These are phyloP conservation scores for Neuroterus valhalla DNA, from an alignment of 1,140 invertebrate genomes.

Conservation along the genomic window DNA sequence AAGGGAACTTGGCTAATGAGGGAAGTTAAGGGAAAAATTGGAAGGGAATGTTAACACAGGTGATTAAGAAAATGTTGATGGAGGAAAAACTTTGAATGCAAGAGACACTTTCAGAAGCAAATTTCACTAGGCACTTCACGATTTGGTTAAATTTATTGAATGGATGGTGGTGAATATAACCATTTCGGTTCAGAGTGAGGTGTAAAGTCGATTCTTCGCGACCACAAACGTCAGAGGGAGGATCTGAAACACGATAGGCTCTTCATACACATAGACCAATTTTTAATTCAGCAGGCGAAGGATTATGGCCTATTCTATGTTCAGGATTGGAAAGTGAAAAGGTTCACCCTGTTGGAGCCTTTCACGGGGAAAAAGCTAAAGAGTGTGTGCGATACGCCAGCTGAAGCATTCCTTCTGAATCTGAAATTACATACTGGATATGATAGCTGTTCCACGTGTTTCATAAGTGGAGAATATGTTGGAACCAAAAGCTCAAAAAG, in stretches of 20 bases:
- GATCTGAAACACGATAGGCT: constrained; percentile 33
- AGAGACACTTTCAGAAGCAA: not conserved
- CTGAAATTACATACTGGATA: too few species aligned
- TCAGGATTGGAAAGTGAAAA: constrained; percentile 30
- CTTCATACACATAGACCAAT: constrained; percentile 46
- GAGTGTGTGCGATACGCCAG: too few species aligned
- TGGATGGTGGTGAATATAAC: constrained; percentile 34
- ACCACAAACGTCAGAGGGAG: not conserved
- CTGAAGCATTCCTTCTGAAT: too few species aligned
- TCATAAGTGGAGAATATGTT: too few species aligned
- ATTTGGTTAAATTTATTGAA: constrained; percentile 13
- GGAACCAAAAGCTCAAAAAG: too few species aligned
- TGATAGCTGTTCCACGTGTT: too few species aligned
- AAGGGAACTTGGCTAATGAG: too few species aligned
- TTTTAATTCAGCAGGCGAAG: constrained; percentile 34
- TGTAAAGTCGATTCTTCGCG: constrained; percentile 27
- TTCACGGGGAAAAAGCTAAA: too few species aligned
- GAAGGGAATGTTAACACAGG: too few species aligned
- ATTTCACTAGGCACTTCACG: constrained; percentile 38
- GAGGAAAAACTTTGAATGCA: not conserved
- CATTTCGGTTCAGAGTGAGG: constrained; percentile 34
- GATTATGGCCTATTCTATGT: constrained; percentile 55
- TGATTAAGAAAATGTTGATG: not conserved
- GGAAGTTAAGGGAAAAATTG: too few species aligned
- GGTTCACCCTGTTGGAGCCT: constrained; percentile 28